Percentiles rank a stretch among this genome's conserved stretches.
Conservation (phyloP, 2,888 invertebrate genomes). For the Acanthosepion lycidas region DNA sequence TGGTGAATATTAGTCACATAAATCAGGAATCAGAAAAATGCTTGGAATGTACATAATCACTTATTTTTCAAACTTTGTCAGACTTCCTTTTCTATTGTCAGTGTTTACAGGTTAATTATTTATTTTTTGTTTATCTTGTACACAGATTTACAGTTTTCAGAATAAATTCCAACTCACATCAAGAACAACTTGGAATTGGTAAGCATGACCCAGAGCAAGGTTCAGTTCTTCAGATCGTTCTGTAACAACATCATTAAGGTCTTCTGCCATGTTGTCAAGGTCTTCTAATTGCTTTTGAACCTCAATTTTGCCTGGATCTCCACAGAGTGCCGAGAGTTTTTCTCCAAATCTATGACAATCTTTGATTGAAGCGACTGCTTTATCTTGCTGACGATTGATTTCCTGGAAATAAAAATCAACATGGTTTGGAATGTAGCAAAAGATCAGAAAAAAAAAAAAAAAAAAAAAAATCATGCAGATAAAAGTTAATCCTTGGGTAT, state of each 20-base stretch:
- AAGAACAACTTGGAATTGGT: slow-evolving; percentile 68
- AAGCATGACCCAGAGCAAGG: slow-evolving; percentile 68
- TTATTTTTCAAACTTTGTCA: no score
- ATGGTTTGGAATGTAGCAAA: not conserved
- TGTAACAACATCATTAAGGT: slow-evolving; percentile 70
- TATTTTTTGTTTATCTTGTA: no score
- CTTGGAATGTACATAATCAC: no score
- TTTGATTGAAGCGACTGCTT: slow-evolving; percentile 62
- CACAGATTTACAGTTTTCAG: not conserved
- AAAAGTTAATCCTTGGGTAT: no score
- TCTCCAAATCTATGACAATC: slow-evolving; percentile 68
- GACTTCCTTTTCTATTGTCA: no score
- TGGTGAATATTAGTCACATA: no score
- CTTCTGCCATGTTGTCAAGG: slow-evolving; percentile 70
- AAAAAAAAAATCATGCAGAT: not conserved
- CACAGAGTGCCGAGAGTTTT: slow-evolving; percentile 66
- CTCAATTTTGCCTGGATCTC: slow-evolving; percentile 73
- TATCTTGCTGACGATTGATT: slow-evolving; percentile 69
- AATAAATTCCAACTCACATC: slow-evolving; percentile 62
- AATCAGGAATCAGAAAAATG: no score
- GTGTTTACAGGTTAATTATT: no score
- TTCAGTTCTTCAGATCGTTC: slow-evolving; percentile 71
- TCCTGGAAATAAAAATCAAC: slow-evolving; percentile 59
- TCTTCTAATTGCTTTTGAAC: slow-evolving; percentile 73
- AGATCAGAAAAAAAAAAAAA: slow-evolving; percentile 41